Percentiles rank a stretch among this genome's conserved stretches.
phyloP scores from a whole-genome alignment of 2,888 invertebrate species.

The Cephus rjabovi region DNA sequence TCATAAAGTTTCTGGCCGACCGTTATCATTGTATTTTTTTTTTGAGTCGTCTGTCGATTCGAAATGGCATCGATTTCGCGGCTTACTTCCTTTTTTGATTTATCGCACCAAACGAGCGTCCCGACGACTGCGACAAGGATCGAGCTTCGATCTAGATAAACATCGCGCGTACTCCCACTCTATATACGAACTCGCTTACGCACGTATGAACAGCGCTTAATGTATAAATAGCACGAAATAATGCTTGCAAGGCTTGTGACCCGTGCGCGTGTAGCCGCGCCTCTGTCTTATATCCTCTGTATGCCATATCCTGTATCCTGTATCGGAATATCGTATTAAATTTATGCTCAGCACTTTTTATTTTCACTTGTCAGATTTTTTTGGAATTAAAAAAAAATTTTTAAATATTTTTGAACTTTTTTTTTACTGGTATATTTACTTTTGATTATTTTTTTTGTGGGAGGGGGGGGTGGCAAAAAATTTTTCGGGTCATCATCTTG shows the following conservation, averaged over 20 bases:
- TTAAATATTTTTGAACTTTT: too few relatives aligned
- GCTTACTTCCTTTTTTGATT: background rate
- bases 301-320: conserved; percentile 35
- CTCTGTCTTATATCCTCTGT: conserved; percentile 29
- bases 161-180: background rate
- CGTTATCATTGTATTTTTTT: too few relatives aligned
- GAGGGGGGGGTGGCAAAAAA: too few relatives aligned
- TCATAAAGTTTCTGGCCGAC: background rate
- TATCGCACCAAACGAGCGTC: background rate
- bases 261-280: conserved; percentile 12
- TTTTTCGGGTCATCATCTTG: background rate
- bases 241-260: background rate
- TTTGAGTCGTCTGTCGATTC: background rate
- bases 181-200: background rate
- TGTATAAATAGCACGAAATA: background rate
- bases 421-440: too few relatives aligned
- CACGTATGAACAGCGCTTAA: background rate
- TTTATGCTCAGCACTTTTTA: background rate
- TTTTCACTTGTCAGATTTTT: background rate
- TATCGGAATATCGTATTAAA: conserved; percentile 38
- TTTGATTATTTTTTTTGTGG: too few relatives aligned
- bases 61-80: background rate
- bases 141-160: background rate
- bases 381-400: too few relatives aligned
- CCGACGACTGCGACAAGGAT: background rate